Conservation (phyloP, 2,888 invertebrate genomes). For the Cremastinae sp. region DNA sequence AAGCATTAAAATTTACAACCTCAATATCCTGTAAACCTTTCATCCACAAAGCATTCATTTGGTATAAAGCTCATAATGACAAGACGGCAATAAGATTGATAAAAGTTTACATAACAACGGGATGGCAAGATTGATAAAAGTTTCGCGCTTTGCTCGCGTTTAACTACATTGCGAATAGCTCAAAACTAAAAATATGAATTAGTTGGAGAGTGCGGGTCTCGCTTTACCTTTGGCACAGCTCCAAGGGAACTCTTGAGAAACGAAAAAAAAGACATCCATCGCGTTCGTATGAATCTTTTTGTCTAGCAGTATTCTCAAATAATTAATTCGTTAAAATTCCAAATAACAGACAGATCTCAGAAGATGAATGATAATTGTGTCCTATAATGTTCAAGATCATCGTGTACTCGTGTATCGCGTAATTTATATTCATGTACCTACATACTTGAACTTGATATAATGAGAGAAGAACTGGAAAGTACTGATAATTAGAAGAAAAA, state of each 20-base stretch:
- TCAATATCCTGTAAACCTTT: neutral
- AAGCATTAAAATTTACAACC: conserved; percentile 18
- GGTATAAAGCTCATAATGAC: no score
- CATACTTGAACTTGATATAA: neutral
- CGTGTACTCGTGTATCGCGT: no score
- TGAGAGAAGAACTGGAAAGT: neutral
- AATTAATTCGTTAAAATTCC: neutral
- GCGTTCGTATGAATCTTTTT: neutral
- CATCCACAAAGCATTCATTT: no score
- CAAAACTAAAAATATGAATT: conserved; percentile 71
- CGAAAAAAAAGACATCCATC: conserved; percentile 25
- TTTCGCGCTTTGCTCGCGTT: conserved; percentile 30
- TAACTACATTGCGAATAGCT: conserved; percentile 62
- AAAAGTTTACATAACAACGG: conserved; percentile 10
- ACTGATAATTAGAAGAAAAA: neutral
- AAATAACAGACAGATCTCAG: no score
- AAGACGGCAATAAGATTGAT: conserved; percentile 3
- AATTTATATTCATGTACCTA: no score
- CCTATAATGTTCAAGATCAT: no score
- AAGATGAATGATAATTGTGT: no score
- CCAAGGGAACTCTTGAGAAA: conserved; percentile 59
- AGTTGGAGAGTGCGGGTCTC: conserved; percentile 62
- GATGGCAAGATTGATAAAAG: conserved; percentile 9
- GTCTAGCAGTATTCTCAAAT: neutral
- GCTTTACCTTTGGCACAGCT: conserved; percentile 63